Percentiles rank a stretch among this genome's conserved stretches.
Conservation (phyloP, 2,888 invertebrate genomes). For the Tuta absoluta region DNA sequence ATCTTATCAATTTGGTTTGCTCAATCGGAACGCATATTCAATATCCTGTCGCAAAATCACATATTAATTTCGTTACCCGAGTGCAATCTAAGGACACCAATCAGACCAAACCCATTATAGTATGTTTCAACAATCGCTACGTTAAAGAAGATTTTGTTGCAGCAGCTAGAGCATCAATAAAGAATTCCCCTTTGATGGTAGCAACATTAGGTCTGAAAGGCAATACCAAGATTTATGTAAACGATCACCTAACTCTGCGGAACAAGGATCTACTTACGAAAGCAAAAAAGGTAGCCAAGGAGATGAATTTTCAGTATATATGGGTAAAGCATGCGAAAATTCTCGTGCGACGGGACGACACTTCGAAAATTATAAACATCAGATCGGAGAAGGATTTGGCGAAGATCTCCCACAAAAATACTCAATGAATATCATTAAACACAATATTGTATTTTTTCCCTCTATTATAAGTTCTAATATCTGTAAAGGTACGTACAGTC, state of each 20-base stretch:
- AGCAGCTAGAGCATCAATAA: conserved; percentile 26
- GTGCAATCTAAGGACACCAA: conserved; percentile 26
- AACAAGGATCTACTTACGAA: background rate
- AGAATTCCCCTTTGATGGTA: background rate
- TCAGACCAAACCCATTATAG: conserved; percentile 26
- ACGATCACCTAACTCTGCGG: background rate
- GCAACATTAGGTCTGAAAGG: background rate
- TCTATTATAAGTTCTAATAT: background rate
- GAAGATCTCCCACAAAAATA: too few relatives aligned
- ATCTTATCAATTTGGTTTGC: too few relatives aligned
- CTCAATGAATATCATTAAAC: too few relatives aligned
- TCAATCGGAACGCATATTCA: too few relatives aligned
- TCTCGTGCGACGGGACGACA: background rate
- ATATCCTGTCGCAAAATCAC: conserved; percentile 9
- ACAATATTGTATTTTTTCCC: background rate
- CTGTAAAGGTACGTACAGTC: too few relatives aligned
- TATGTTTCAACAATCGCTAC: conserved; percentile 31
- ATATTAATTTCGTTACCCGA: conserved; percentile 32
- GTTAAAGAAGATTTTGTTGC: conserved; percentile 32
- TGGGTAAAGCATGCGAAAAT: conserved; percentile 15
- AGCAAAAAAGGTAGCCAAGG: background rate
- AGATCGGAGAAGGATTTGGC: background rate
- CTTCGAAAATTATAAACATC: background rate
- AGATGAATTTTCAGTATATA: background rate
- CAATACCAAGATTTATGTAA: background rate